Percentiles rank a stretch among this genome's conserved stretches.
Conservation (phyloP, 2,113 vertebrate species). For the Dromiciops gliroides region DNA sequence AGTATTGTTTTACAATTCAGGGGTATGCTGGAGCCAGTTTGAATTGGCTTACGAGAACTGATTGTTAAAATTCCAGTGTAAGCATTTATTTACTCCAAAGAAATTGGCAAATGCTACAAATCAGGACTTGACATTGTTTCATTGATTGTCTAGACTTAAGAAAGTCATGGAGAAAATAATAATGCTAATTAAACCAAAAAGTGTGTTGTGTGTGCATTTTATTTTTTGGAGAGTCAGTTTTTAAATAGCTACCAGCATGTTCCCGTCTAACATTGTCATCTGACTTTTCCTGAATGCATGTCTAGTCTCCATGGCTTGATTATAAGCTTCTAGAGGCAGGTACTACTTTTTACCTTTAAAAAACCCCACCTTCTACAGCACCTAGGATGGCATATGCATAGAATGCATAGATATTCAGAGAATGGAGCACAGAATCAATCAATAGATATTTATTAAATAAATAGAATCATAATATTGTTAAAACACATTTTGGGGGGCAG, state of each 20-base stretch:
- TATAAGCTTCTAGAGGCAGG: neutral
- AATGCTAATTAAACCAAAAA: neutral
- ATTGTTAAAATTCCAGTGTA: neutral
- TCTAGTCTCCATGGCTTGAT: neutral
- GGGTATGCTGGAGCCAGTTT: neutral
- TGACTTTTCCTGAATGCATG: neutral
- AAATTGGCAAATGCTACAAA: neutral
- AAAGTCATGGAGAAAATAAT: neutral
- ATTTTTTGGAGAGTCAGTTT: neutral
- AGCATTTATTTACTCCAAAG: neutral
- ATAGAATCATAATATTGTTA: neutral
- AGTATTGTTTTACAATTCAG: neutral
- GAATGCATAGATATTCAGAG: neutral
- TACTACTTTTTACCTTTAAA: neutral
- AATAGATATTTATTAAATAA: neutral
- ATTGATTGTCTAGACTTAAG: neutral
- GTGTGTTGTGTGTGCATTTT: neutral
- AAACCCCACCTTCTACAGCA: too few relatives aligned
- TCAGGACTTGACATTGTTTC: neutral
- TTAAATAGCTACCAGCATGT: neutral
- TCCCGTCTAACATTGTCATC: neutral
- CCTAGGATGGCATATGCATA: neutral
- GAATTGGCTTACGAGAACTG: neutral
- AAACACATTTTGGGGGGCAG: neutral
- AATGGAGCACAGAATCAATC: neutral